Evolutionary conservation across 2,888 invertebrate genomes (phyloP).

Genomic region (Mongoloraphidia duomilia): DNA sequence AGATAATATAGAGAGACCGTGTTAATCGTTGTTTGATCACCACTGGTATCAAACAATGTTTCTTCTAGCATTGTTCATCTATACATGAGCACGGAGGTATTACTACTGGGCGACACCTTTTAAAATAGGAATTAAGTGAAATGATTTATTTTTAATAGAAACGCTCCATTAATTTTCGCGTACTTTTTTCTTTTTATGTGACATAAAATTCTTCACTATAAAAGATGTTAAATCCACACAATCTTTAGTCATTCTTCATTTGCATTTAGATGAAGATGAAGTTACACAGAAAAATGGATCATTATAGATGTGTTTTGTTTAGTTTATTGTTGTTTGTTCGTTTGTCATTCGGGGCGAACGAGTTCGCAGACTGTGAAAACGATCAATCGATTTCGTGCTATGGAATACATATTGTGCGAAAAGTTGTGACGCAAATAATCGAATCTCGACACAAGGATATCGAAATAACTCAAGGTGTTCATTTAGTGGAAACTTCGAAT

Average conservation of each 20-base stretch:
- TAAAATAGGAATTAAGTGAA: too few relatives aligned
- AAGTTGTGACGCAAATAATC: conserved; percentile 37
- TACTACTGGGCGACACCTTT: too few relatives aligned
- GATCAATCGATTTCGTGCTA: conserved; percentile 32
- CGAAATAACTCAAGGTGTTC: conserved; percentile 47
- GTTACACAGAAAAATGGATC: too few relatives aligned
- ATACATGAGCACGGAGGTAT: too few relatives aligned
- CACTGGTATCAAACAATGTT: too few relatives aligned
- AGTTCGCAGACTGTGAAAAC: conserved; percentile 18
- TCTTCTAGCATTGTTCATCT: too few relatives aligned
- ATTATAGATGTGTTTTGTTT: too few relatives aligned
- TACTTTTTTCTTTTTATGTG: neutral
- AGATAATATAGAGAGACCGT: too few relatives aligned
- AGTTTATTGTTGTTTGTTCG: conserved; percentile 1
- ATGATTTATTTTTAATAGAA: neutral
- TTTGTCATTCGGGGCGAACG: conserved; percentile 5
- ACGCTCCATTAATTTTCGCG: neutral
- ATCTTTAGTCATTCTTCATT: neutral
- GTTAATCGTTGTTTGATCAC: too few relatives aligned
- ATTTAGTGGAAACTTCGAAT: conserved; percentile 40
- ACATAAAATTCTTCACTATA: conserved; percentile 6
- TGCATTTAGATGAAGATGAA: conserved; percentile 9
- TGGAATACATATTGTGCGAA: conserved; percentile 33
- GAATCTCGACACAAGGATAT: conserved; percentile 36
- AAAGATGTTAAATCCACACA: conserved; percentile 1